These are phyloP conservation scores for Coenonympha glycerion DNA, from an alignment of 2,888 invertebrate genomes.

Conservation along the genomic window DNA sequence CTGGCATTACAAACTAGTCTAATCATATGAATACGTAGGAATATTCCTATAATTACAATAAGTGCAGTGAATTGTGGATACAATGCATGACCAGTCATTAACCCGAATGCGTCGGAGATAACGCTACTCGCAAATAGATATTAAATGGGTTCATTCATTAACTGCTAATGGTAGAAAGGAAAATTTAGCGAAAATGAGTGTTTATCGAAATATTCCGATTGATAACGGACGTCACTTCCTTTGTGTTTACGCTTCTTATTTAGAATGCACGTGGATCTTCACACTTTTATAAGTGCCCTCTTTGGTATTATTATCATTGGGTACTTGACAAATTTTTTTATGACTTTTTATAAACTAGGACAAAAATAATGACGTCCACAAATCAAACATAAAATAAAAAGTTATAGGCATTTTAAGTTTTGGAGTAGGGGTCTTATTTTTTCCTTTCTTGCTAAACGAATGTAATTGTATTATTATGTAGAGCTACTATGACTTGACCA, in stretches of 20 bases:
- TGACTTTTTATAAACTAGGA: no score
- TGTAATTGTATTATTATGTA: no score
- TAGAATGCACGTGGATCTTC: no score
- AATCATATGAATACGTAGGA: constrained; percentile 63
- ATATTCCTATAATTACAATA: constrained; percentile 63
- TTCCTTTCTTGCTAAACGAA: no score
- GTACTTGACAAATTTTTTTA: no score
- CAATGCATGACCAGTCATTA: constrained; percentile 48
- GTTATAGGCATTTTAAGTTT: no score
- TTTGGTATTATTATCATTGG: no score
- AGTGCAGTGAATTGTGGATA: constrained; percentile 45
- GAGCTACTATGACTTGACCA: no score
- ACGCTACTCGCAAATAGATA: constrained; percentile 56
- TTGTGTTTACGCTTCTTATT: background rate
- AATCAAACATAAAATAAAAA: no score
- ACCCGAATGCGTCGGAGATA: constrained; percentile 54
- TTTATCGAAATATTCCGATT: constrained; percentile 21
- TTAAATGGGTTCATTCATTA: constrained; percentile 55
- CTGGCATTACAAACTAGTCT: constrained; percentile 42
- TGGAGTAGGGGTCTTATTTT: no score
- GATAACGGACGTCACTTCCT: background rate
- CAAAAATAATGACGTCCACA: no score
- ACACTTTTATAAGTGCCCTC: no score
- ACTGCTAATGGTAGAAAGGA: constrained; percentile 52
- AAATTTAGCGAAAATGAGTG: constrained; percentile 57